Evolutionary conservation across 2,797 vertebrate genomes (phyloP).

Genomic region (Florisuga fusca): DNA sequence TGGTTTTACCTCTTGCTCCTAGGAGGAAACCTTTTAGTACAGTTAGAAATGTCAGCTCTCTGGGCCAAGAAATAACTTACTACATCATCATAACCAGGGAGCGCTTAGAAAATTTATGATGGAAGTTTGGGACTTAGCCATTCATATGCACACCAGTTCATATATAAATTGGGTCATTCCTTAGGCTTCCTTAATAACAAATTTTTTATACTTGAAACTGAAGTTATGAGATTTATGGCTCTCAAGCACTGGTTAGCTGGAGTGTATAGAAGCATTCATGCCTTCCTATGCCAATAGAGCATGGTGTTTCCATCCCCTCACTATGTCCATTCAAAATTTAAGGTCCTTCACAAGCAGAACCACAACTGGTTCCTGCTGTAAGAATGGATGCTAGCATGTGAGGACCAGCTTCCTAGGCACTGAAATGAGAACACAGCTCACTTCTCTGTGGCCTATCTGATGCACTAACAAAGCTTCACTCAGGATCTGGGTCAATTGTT

Average conservation of each 20-base stretch:
- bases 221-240: not conserved
- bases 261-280: not conserved
- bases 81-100: not conserved
- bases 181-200: not conserved
- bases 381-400: not conserved
- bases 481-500: not conserved
- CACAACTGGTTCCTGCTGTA: not conserved
- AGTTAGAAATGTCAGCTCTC: not conserved
- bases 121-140: not conserved
- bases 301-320: rapidly evolving
- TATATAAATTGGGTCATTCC: not conserved
- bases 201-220: not conserved
- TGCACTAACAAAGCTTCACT: not conserved
- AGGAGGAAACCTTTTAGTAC: not conserved
- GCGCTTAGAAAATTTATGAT: not conserved
- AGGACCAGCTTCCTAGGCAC: not conserved
- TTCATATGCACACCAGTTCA: not conserved
- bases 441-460: not conserved
- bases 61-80: not conserved
- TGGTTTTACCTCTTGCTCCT: not conserved
- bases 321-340: not conserved
- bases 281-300: not conserved
- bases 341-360: not conserved
- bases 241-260: not conserved
- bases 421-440: not conserved